Evolutionary conservation across 2,797 vertebrate genomes (phyloP).

Genomic region (Typhlichthys eigenmanni): DNA sequence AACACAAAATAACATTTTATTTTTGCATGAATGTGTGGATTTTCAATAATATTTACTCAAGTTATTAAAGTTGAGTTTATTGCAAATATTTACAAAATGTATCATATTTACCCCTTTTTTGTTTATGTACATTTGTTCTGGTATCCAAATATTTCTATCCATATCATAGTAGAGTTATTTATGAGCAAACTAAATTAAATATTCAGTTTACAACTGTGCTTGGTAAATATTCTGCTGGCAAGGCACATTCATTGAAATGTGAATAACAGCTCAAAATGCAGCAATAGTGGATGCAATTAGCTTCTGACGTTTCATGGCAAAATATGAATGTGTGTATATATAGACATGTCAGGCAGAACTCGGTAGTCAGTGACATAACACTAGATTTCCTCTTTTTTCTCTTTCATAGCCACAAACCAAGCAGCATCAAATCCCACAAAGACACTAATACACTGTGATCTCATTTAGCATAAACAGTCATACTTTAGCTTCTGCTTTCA

Average conservation of each 20-base stretch:
- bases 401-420: constrained; percentile 14
- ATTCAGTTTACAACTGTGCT: constrained; percentile 10
- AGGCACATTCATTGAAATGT: constrained; percentile 58
- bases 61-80: constrained; percentile 12
- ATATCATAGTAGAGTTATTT: not conserved
- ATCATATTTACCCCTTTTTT: no score
- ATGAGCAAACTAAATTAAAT: no score
- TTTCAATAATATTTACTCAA: constrained; percentile 31
- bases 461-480: constrained; percentile 21
- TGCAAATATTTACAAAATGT: constrained; percentile 42
- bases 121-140: no score
- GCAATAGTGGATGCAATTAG: no score
- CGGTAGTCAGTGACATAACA: not conserved
- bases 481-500: constrained; percentile 55
- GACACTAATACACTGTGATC: constrained; percentile 3
- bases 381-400: constrained; percentile 1
- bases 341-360: not conserved
- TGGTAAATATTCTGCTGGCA: constrained; percentile 37
- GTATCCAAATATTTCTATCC: not conserved
- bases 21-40: constrained; percentile 2
- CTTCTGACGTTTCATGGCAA: no score
- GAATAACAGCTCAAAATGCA: constrained; percentile 12
- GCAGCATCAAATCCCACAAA: constrained; percentile 7
- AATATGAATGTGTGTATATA: no score
- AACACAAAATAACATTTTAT: constrained; percentile 1